Percentiles rank a stretch among this genome's conserved stretches.
Conservation (phyloP, 2,797 vertebrate genomes). For the Eupleurogrammus muticus region DNA sequence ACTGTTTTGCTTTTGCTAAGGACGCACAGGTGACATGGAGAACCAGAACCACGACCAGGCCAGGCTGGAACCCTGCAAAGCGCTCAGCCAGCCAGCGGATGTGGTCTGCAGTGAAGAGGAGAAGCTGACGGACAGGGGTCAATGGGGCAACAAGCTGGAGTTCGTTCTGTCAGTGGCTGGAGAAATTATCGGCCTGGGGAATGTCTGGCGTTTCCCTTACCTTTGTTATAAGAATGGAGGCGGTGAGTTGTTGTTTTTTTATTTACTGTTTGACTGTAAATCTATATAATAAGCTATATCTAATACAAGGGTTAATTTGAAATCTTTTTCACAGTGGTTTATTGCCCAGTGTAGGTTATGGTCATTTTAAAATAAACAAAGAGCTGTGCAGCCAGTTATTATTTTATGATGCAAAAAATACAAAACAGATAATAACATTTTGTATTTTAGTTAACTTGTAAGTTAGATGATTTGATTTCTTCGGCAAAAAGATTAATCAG, state of each 20-base stretch:
- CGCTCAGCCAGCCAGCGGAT: slow-evolving; percentile 74
- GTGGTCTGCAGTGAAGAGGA: slow-evolving; percentile 72
- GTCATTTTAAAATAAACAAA: slow-evolving; percentile 4
- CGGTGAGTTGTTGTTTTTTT: slow-evolving; percentile 70
- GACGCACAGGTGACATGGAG: slow-evolving; percentile 61
- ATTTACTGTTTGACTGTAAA: too few species aligned
- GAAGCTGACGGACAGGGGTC: slow-evolving; percentile 84
- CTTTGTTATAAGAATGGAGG: slow-evolving; percentile 88
- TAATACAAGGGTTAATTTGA: slow-evolving; percentile 11
- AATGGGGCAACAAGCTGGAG: slow-evolving; percentile 87
- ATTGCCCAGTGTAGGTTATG: background rate
- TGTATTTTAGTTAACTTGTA: background rate
- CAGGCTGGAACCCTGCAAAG: slow-evolving; percentile 75
- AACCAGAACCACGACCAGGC: slow-evolving; percentile 31
- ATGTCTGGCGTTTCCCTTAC: slow-evolving; percentile 88
- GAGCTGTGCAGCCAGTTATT: background rate
- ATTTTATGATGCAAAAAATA: background rate
- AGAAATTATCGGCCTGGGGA: slow-evolving; percentile 87
- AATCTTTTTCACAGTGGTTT: background rate
- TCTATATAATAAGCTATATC: too few species aligned
- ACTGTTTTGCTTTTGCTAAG: slow-evolving; percentile 5
- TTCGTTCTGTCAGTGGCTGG: slow-evolving; percentile 86
- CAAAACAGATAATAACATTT: background rate
- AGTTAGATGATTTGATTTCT: background rate
- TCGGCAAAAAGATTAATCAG: background rate